Base-by-base conservation (phyloP, 2,113 vertebrate species). In the Struthio camelus region DNA sequence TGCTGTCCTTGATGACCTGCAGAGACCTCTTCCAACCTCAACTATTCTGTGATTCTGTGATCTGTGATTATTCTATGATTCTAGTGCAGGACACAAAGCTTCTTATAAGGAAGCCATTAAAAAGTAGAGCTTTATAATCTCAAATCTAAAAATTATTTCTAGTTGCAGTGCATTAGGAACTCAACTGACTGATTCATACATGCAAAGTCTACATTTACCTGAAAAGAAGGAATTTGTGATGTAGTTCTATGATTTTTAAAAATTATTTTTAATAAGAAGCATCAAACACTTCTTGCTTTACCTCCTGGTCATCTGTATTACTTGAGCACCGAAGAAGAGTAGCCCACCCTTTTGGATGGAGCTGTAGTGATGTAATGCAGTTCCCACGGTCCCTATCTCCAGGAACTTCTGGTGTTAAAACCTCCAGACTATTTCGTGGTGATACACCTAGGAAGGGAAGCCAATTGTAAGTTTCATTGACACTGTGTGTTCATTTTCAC, bases 221-320 rank as follows among this genome's bases (percentile, higher is more conserved):
- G 53, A 54, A 54, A 54, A 54, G 25, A 54, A 54, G 53, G 53
- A 54, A 54, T 54, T 54, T 54, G 53, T 54, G 53, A 27, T 54
- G 53, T 54, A 54, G 53, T 27, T 54, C 53, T 54, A 54, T 54
- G 14, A 13, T 27, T 73, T n/a, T 61, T 36, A 14, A 28, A 53
- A 22, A 28, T 16, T 42, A 25, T 14, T 16, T 36, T 62, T 75
- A 54, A 54, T 27, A 54, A 54, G 53, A 54, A 54, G 53, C 53
- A 54, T 54, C 53, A 54, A 54, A 54, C 53, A 54, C 25, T 54
- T 54, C 53, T 51, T 51, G 5, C 15, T 69, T 85, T 98, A 99
- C 99, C 99, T 99, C 99, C 95, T 99, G 99, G 95, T 99, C 99
- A 42, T 99, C 99, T 79, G 98, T 99, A 98, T 99, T 99, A 98